Evolutionary conservation across 2,113 vertebrate genomes (phyloP).

Genomic region (Gracilinanus agilis): DNA sequence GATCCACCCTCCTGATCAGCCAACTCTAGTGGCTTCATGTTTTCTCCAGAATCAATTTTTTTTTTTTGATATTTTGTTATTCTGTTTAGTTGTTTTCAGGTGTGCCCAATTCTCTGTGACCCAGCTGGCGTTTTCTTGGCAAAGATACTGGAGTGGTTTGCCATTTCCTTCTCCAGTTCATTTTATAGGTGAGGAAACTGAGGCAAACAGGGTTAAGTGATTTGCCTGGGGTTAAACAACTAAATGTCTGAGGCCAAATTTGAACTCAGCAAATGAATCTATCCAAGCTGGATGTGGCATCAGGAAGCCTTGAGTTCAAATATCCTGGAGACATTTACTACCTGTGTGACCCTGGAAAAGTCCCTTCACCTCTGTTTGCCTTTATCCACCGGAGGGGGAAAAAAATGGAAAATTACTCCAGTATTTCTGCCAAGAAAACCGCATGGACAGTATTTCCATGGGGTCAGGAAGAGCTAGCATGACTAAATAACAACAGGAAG

Average conservation of each 20-base stretch:
- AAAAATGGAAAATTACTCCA: too few species aligned
- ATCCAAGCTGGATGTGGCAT: not conserved
- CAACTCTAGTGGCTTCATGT: not conserved
- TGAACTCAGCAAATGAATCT: not conserved
- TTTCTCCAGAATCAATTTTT: not conserved
- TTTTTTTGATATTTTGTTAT: not conserved
- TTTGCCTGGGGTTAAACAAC: not conserved
- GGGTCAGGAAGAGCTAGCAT: too few species aligned
- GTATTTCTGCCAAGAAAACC: too few species aligned
- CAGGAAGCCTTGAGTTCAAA: too few species aligned
- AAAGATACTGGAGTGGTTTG: not conserved
- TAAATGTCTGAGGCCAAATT: not conserved
- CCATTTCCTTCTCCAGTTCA: not conserved
- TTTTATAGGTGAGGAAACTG: not conserved
- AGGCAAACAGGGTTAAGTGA: not conserved
- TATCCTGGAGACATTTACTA: too few species aligned
- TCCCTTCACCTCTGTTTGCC: too few species aligned
- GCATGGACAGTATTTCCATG: too few species aligned
- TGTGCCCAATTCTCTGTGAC: not conserved
- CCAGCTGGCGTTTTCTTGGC: not conserved
- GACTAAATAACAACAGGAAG: too few species aligned
- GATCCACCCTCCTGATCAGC: not conserved
- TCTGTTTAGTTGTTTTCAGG: not conserved
- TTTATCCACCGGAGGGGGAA: too few species aligned
- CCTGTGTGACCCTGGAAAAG: too few species aligned